These are phyloP conservation scores for Penelope pileata DNA, from an alignment of 2,113 vertebrate species.

Conservation along the genomic window DNA sequence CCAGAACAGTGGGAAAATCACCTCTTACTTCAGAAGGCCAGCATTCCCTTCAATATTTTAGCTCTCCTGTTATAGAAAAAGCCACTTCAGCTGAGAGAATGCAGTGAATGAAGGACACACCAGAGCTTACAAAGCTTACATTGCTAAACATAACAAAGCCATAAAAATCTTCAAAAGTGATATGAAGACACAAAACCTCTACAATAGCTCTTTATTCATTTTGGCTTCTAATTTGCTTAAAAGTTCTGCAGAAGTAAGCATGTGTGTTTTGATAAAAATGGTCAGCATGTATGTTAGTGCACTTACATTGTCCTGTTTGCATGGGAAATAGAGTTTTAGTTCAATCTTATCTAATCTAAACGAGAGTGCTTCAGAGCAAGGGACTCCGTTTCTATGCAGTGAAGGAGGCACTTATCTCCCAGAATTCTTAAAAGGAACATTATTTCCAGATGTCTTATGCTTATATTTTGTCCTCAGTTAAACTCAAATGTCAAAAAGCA, in stretches of 20 bases:
- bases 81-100: not conserved
- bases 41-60: not conserved
- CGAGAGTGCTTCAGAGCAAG: not conserved
- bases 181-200: not conserved
- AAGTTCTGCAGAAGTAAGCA: not conserved
- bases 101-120: not conserved
- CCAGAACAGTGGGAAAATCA: not conserved
- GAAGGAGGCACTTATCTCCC: not conserved
- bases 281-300: not conserved
- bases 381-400: not conserved
- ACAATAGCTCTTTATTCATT: not conserved
- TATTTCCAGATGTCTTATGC: constrained; percentile 5
- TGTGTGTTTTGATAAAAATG: not conserved
- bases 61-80: not conserved
- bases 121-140: not conserved
- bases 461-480: constrained; percentile 8
- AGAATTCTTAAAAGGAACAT: constrained; percentile 10
- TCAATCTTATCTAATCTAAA: constrained; percentile 45
- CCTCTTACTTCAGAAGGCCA: not conserved
- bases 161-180: not conserved
- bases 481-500: constrained; percentile 20
- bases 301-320: not conserved
- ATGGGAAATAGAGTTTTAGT: not conserved
- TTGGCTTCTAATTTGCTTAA: constrained; percentile 22
- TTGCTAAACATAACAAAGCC: not conserved